A percentile compares a stretch with the other conserved stretches of the same genome.
Evolutionary conservation across 2,888 invertebrate species (phyloP).

Genomic region (Acheta domesticus): DNA sequence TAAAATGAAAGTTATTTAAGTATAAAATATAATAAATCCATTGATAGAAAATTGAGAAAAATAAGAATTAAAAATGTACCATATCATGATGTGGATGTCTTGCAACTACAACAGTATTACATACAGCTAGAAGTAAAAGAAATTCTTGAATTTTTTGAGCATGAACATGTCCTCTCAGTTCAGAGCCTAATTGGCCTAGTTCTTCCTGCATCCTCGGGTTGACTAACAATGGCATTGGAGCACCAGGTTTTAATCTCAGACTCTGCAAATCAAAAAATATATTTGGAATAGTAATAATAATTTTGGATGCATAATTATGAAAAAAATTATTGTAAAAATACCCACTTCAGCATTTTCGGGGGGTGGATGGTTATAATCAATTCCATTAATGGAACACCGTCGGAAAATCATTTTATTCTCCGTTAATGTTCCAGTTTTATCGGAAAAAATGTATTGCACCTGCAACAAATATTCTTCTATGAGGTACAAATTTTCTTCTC

Average conservation of each 20-base stretch:
- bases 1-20: background rate
- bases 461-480: slow-evolving; percentile 39
- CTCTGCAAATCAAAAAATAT: slow-evolving; percentile 34
- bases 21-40: background rate
- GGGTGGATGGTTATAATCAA: slow-evolving; percentile 82
- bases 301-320: background rate
- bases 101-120: slow-evolving; percentile 95
- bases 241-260: slow-evolving; percentile 48
- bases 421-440: slow-evolving; percentile 96
- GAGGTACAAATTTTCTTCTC: slow-evolving; percentile 18
- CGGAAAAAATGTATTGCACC: slow-evolving; percentile 90
- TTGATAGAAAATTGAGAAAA: background rate
- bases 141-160: slow-evolving; percentile 81
- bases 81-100: slow-evolving; percentile 71
- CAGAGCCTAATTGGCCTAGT: slow-evolving; percentile 49
- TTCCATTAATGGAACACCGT: slow-evolving; percentile 81
- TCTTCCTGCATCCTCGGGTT: slow-evolving; percentile 56
- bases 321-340: background rate
- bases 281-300: background rate
- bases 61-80: slow-evolving; percentile 51
- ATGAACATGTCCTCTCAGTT: slow-evolving; percentile 46
- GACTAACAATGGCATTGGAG: slow-evolving; percentile 52
- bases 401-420: slow-evolving; percentile 98
- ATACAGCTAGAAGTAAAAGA: slow-evolving; percentile 84
- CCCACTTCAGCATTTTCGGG: slow-evolving; percentile 52